Conservation (phyloP, 2,113 vertebrate genomes). For the Myanophis thanlyinensis region DNA sequence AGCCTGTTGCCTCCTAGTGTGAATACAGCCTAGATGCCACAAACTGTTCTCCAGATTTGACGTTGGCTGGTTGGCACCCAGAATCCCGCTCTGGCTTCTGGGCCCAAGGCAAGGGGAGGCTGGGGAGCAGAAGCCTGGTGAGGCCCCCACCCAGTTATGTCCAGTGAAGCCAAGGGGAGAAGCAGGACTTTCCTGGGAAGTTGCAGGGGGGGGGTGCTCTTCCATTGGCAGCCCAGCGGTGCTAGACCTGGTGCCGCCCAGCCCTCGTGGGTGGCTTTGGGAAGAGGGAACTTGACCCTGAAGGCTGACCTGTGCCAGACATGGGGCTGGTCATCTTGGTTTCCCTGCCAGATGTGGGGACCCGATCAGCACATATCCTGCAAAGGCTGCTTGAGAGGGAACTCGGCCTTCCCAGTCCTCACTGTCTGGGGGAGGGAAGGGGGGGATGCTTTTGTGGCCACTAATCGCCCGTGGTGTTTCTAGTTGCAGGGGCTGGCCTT, state of each 20-base stretch:
- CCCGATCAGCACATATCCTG: neutral
- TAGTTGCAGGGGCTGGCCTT: slow-evolving; percentile 45
- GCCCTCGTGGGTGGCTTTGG: neutral
- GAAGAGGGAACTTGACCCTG: neutral
- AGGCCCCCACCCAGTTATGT: too few relatives aligned
- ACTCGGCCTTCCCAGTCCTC: neutral
- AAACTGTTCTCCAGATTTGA: neutral
- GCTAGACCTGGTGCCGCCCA: neutral
- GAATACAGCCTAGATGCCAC: neutral
- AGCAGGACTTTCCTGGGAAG: neutral
- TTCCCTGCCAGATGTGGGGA: neutral
- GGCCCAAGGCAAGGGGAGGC: neutral
- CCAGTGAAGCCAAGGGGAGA: neutral
- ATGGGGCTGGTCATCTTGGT: slow-evolving; percentile 43
- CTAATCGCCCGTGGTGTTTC: neutral
- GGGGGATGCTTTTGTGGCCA: neutral
- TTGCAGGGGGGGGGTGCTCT: neutral
- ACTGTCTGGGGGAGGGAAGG: neutral
- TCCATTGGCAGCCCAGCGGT: neutral
- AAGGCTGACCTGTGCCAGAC: neutral
- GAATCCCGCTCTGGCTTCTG: neutral
- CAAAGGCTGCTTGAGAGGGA: neutral
- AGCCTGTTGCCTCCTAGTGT: accelerated
- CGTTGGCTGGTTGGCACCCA: neutral
- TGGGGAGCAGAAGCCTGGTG: neutral